A percentile compares a stretch with the other conserved stretches of the same genome.
phyloP scores from a whole-genome alignment of 2,888 invertebrate species.

The Siphlonurus alternatus region DNA sequence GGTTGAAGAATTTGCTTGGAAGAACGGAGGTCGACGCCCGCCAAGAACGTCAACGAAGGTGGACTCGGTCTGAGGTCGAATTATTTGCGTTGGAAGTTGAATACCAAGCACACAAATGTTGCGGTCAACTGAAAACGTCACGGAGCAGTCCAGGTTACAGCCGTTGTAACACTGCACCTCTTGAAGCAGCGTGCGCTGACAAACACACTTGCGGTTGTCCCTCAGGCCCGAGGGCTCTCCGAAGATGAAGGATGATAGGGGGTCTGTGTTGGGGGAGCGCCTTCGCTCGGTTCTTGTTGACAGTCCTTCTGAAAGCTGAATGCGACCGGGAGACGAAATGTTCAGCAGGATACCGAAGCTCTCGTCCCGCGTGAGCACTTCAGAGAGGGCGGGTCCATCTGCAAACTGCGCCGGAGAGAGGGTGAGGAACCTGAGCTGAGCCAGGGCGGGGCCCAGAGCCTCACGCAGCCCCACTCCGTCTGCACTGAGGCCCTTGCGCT shows the following conservation, averaged over 20 bases:
- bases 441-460: constrained; percentile 32
- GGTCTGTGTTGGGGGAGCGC: not conserved
- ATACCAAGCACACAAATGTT: constrained; percentile 61
- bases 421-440: constrained; percentile 64
- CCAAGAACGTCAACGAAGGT: constrained; percentile 23
- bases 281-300: constrained; percentile 26
- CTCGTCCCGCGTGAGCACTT: constrained; percentile 54
- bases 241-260: not conserved
- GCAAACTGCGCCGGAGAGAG: constrained; percentile 68
- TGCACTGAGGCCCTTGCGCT: constrained; percentile 27
- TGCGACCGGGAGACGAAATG: constrained; percentile 51
- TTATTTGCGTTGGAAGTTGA: constrained; percentile 26
- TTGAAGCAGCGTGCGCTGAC: constrained; percentile 45
- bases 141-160: constrained; percentile 20
- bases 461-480: constrained; percentile 14
- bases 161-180: constrained; percentile 21
- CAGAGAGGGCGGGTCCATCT: constrained; percentile 58
- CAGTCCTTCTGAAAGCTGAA: constrained; percentile 58
- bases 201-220: constrained; percentile 38
- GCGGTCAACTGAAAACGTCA: constrained; percentile 65
- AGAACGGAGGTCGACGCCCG: constrained; percentile 14
- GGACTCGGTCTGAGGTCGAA: constrained; percentile 8
- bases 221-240: not conserved
- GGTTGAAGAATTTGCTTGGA: constrained; percentile 18
- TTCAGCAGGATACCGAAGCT: constrained; percentile 69